These are phyloP conservation scores for Hipposideros armiger DNA, from an alignment of 2,113 vertebrate species.

Conservation along the genomic window DNA sequence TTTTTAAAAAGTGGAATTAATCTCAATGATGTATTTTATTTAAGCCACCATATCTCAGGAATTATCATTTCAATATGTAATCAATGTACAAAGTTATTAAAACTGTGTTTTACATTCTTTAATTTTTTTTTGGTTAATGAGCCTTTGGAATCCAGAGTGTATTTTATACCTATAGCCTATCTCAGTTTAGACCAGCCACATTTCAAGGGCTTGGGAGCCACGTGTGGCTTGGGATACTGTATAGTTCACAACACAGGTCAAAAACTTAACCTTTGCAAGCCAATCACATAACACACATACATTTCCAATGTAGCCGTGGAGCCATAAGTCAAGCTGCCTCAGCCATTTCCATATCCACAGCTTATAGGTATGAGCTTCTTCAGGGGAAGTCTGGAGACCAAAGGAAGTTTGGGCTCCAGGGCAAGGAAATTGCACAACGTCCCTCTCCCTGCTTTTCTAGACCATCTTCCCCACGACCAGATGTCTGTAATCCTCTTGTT, in stretches of 20 bases:
- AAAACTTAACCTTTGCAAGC: neutral
- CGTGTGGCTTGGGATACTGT: fast-evolving
- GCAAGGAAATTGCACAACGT: neutral
- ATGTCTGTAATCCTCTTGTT: neutral
- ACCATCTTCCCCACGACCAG: neutral
- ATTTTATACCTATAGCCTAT: neutral
- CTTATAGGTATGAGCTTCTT: neutral
- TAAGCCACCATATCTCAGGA: neutral
- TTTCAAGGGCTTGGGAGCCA: neutral
- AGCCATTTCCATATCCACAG: neutral
- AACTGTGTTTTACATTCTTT: neutral
- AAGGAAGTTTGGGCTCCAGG: neutral
- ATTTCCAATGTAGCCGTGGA: neutral
- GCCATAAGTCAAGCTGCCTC: neutral
- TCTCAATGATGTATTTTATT: slow-evolving; percentile 17
- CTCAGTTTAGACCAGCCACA: neutral
- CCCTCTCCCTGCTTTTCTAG: neutral
- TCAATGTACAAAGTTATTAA: neutral
- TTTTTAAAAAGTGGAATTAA: neutral
- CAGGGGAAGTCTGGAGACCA: neutral
- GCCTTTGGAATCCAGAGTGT: neutral
- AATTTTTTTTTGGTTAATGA: neutral
- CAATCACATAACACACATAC: too few species aligned
- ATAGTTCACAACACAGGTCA: neutral
- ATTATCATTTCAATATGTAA: neutral